phyloP scores from a whole-genome alignment of 2,113 vertebrate species.

The Nesoenas mayeri region DNA sequence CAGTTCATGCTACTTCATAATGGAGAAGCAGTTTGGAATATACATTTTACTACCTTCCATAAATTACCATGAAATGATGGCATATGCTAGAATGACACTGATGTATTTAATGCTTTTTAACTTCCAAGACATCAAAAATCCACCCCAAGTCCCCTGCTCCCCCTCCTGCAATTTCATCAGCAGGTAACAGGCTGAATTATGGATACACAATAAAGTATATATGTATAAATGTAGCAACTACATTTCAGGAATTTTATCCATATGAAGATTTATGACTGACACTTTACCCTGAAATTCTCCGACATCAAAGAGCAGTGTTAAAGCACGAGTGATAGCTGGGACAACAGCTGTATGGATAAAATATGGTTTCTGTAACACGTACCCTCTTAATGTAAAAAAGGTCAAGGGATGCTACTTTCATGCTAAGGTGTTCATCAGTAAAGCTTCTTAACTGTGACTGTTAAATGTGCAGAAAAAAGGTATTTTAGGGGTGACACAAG shows the following conservation, averaged over 20 bases:
- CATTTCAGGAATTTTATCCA: neutral
- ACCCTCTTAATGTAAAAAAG: neutral
- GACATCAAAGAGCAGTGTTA: conserved; percentile 47
- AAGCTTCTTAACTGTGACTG: neutral
- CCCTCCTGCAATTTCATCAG: neutral
- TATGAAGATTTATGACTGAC: conserved; percentile 3
- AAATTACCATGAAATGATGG: neutral
- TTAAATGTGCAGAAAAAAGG: neutral
- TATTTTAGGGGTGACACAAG: neutral
- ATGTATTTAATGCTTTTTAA: neutral
- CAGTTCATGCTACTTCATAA: neutral
- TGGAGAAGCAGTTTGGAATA: neutral
- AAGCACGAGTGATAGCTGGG: neutral
- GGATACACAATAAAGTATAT: neutral
- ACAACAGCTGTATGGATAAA: conserved; percentile 30
- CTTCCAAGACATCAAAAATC: neutral
- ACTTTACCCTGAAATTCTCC: neutral
- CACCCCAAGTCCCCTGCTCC: accelerated
- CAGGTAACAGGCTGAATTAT: neutral
- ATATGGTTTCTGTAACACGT: neutral
- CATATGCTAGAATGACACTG: neutral
- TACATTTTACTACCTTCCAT: neutral
- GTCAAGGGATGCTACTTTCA: conserved; percentile 34
- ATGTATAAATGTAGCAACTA: neutral
- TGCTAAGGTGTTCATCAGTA: neutral